phyloP scores from a whole-genome alignment of 2,888 invertebrate genomes.

The Cerceris rybyensis region DNA sequence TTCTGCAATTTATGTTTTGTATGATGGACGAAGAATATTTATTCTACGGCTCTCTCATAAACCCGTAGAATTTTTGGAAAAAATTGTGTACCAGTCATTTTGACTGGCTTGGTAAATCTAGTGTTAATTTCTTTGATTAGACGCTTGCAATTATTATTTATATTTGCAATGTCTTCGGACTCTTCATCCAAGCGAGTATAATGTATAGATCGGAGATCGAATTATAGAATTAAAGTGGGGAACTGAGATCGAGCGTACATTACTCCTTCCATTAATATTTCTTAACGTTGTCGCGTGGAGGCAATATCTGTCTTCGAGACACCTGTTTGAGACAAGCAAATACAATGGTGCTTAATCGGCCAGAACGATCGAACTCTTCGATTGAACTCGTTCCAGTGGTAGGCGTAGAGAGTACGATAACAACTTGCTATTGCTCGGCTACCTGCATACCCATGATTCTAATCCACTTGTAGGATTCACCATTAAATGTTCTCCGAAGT shows the following conservation, averaged over 20 bases:
- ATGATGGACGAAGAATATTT: no score
- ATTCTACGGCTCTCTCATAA: no score
- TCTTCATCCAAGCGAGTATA: not conserved
- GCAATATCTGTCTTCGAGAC: constrained; percentile 52
- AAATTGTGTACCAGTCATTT: no score
- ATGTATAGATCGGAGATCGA: not conserved
- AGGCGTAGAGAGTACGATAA: constrained; percentile 52
- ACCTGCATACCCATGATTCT: constrained; percentile 39
- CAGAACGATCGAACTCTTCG: constrained; percentile 57
- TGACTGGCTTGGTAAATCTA: no score
- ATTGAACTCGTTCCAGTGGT: constrained; percentile 40
- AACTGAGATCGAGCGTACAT: constrained; percentile 19
- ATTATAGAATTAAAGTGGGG: constrained; percentile 17
- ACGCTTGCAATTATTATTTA: no score
- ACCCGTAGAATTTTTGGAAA: no score
- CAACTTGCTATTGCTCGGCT: constrained; percentile 48
- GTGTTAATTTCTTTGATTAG: no score
- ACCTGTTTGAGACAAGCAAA: constrained; percentile 47
- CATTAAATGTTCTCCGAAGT: not conserved
- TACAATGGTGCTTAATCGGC: constrained; percentile 54
- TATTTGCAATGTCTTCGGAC: no score
- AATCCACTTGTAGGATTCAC: constrained; percentile 16
- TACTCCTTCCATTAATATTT: constrained; percentile 40
- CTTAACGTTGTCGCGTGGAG: constrained; percentile 47
- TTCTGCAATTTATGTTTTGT: no score